A percentile compares a stretch with the other conserved stretches of the same genome.
Evolutionary conservation across 2,113 vertebrate genomes (phyloP).

Genomic region (Hiodon alosoides): DNA sequence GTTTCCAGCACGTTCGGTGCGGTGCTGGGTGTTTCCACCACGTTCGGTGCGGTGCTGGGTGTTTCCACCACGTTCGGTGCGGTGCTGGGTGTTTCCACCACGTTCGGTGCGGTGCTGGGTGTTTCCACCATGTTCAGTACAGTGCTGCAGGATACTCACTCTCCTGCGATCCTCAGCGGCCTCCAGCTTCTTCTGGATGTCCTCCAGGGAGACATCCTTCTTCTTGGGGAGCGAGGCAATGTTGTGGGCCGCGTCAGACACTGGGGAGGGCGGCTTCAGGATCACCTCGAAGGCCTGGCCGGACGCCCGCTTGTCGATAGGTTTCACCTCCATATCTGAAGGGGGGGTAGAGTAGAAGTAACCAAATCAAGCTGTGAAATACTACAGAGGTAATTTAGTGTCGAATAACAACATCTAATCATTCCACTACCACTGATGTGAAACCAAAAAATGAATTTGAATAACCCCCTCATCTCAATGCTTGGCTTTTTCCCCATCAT

Average conservation of each 20-base stretch:
- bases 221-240: constrained; percentile 81
- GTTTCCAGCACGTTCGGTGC: background rate
- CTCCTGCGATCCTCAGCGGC: constrained; percentile 90
- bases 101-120: background rate
- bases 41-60: background rate
- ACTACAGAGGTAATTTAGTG: too few species aligned
- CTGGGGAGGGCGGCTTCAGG: constrained; percentile 88
- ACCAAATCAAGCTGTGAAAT: too few species aligned
- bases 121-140: background rate
- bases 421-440: too few species aligned
- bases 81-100: background rate
- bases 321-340: constrained; percentile 93
- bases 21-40: background rate
- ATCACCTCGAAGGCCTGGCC: constrained; percentile 97
- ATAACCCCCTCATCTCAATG: background rate
- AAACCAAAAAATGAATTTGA: too few species aligned
- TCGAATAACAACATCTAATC: too few species aligned
- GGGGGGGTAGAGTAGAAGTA: constrained; percentile 11
- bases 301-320: constrained; percentile 88
- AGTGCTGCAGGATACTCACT: constrained; percentile 54
- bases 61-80: background rate
- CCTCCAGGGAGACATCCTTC: constrained; percentile 90
- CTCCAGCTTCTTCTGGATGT: constrained; percentile 93
- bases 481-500: background rate
- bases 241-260: constrained; percentile 79